phyloP scores from a whole-genome alignment of 1,140 invertebrate genomes.

The Drosophila bocki region DNA sequence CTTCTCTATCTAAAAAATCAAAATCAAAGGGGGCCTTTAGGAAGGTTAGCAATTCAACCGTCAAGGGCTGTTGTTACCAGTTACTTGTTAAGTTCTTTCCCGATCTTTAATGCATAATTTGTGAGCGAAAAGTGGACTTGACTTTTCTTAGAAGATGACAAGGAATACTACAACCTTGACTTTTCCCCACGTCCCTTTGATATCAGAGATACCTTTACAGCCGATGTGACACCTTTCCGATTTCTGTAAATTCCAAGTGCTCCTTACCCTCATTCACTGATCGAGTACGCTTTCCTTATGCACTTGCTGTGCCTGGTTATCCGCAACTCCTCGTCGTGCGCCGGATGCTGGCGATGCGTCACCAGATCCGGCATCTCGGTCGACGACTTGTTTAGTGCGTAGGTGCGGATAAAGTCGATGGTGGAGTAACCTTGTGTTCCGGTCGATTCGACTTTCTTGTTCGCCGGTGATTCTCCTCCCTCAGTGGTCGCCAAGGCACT shows the following conservation, averaged over 20 bases:
- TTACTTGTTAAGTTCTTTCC: background rate
- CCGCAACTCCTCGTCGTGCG: constrained; percentile 87
- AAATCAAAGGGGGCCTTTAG: background rate
- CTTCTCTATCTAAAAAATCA: background rate
- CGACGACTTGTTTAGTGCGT: constrained; percentile 91
- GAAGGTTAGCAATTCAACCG: background rate
- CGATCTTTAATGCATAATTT: background rate
- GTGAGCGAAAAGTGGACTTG: background rate
- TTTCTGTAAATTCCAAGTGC: constrained; percentile 60
- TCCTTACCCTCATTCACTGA: constrained; percentile 86
- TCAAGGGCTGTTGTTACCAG: background rate
- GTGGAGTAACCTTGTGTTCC: constrained; percentile 91
- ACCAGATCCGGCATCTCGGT: constrained; percentile 83
- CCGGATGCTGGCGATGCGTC: constrained; percentile 70
- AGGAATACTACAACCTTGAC: background rate
- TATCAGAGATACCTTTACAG: background rate
- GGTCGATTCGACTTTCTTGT: constrained; percentile 10
- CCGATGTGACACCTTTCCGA: background rate
- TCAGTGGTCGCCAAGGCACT: constrained; percentile 44
- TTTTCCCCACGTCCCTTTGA: background rate
- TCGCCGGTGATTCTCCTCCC: constrained; percentile 1
- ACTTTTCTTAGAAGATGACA: no score
- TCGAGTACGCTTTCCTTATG: constrained; percentile 86
- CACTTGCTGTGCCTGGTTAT: constrained; percentile 86
- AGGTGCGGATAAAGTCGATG: constrained; percentile 97